A percentile compares a stretch with the other conserved stretches of the same genome.
Conservation (phyloP, 2,797 vertebrate genomes). For the Channallabes apus region DNA sequence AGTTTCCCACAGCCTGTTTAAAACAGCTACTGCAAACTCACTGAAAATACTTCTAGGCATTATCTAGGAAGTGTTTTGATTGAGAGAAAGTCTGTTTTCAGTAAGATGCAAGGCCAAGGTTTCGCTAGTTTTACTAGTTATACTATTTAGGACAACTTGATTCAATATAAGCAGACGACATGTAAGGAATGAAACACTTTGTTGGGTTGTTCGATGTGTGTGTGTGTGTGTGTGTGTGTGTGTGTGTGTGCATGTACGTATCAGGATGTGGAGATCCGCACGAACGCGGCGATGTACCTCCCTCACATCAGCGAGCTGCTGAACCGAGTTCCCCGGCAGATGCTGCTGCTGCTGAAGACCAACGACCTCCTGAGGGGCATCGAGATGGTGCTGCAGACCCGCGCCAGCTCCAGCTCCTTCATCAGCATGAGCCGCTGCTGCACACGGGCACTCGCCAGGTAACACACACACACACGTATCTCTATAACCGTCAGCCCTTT, state of each 20-base stretch:
- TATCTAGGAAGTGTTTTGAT: too few species aligned
- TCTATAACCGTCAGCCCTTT: not conserved
- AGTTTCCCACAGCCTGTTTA: constrained; percentile 4
- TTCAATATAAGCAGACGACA: not conserved
- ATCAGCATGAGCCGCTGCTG: constrained; percentile 97
- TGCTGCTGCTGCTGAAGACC: constrained; percentile 95
- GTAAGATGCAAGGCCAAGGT: not conserved
- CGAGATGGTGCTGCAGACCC: constrained; percentile 83
- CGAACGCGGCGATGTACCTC: constrained; percentile 84
- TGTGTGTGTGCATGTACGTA: not conserved
- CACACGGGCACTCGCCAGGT: constrained; percentile 83
- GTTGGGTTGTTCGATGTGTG: not conserved
- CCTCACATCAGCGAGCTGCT: constrained; percentile 92
- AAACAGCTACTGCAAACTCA: not conserved
- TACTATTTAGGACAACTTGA: not conserved
- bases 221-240: not conserved
- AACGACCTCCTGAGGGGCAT: constrained; percentile 92
- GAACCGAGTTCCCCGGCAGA: constrained; percentile 88
- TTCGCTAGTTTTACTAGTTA: constrained; percentile 1
- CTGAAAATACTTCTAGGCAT: not conserved
- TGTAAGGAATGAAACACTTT: not conserved
- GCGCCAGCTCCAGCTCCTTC: constrained; percentile 89
- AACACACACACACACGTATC: constrained; percentile 48
- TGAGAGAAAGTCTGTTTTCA: not conserved
- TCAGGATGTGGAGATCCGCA: constrained; percentile 87